Percentiles rank a stretch among this genome's conserved stretches.
These are phyloP conservation scores for Chaunax sp. DNA, from an alignment of 2,797 vertebrate genomes.

Conservation along the genomic window DNA sequence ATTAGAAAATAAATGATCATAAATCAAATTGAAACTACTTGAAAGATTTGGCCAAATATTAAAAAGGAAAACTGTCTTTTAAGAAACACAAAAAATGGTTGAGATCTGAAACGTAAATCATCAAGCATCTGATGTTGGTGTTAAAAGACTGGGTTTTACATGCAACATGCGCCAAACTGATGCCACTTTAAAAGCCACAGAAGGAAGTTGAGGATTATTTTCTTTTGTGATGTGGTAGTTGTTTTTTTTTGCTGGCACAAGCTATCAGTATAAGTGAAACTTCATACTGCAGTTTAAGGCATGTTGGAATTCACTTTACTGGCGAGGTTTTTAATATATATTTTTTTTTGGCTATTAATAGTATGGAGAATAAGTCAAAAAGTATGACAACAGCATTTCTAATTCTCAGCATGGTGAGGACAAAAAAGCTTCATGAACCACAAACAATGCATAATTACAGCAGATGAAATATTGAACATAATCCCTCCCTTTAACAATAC, in stretches of 20 bases:
- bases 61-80: background rate
- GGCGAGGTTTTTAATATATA: background rate
- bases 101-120: no score
- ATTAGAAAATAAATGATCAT: background rate
- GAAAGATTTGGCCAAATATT: background rate
- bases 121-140: background rate
- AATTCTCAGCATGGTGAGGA: no score
- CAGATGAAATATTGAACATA: no score
- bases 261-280: background rate
- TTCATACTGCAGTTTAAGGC: background rate
- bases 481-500: background rate
- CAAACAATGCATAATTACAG: no score
- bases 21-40: background rate
- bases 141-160: background rate
- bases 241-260: background rate
- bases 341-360: no score
- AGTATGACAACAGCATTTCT: no score
- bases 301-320: no score
- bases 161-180: background rate
- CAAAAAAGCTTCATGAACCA: background rate
- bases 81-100: no score
- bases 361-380: background rate
- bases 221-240: background rate
- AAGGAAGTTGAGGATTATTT: conserved; percentile 1
- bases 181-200: background rate